Base-by-base conservation (phyloP, 2,888 invertebrate species). In the Troglohyphantes excavatus region DNA sequence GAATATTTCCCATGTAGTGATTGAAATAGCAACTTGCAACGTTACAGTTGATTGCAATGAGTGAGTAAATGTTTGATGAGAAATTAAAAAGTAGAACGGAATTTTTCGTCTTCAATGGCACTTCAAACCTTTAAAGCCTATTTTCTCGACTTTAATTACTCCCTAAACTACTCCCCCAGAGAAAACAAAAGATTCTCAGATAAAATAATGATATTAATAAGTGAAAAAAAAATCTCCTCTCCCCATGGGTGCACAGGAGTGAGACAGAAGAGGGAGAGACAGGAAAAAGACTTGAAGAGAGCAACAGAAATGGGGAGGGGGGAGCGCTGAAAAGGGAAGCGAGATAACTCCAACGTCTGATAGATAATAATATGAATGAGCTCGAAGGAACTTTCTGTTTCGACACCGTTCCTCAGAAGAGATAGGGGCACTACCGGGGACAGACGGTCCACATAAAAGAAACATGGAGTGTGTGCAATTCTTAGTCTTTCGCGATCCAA, bases 331-430 rank as follows among this genome's bases (percentile, higher is more conserved):
- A 87, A 87, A 87, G 87, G 87, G 87, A 87, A 88, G 68, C 27
- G 21, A 89, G 88, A 89, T 89, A 89, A 82, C 75, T 89, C 88
- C 70, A 63, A 75, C 73, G 82, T 68, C 88, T 82, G 88, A 89
- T 82, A 88, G 88, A 88, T 88, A 88, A 88, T 88, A 88, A 88
- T 82, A 89, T 82, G 82, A 89, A 89, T 82, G 82, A 88, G 88
- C 75, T 76, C 33, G 88, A 26, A 73, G 86, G 59, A 53, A 85
- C 68, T 85, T 53, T 76, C 85, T 65, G 63, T 85, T 73, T 76
- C 59, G 70, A 70, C 78, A 85, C 76, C 26, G 68, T 67, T 75
- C 73, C 46, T 65, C 65, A 61, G 59, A 76, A 76, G 88, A 89
- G 88, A 89, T 89, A 88, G 88, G 46, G 53, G 68, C 75, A 75